Percentiles rank a stretch among this genome's conserved stretches.
phyloP scores from a whole-genome alignment of 2,113 vertebrate species.

The Xyrauchen texanus region DNA sequence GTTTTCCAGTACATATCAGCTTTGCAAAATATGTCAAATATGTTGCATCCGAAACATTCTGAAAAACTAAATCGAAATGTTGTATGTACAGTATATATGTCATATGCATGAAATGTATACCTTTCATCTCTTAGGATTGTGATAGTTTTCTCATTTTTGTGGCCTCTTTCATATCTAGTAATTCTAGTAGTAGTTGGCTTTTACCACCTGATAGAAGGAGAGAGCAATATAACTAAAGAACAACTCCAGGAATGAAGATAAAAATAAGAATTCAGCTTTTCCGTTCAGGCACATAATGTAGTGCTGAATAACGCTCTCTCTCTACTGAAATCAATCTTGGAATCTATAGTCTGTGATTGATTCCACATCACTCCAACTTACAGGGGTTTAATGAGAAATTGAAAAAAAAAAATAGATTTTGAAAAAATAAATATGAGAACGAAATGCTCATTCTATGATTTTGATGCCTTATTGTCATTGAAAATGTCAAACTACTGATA shows the following conservation, averaged over 20 bases:
- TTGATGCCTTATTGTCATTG: too few species aligned
- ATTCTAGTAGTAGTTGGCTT: too few species aligned
- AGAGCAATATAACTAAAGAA: slow-evolving; percentile 57
- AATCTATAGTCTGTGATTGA: slow-evolving; percentile 76
- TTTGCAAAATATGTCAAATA: too few species aligned
- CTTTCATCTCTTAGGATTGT: slow-evolving; percentile 58
- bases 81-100: too few species aligned
- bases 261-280: slow-evolving; percentile 79
- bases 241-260: slow-evolving; percentile 70
- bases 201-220: slow-evolving; percentile 26
- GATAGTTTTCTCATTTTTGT: neutral
- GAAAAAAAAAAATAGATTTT: slow-evolving; percentile 56
- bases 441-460: too few species aligned
- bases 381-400: slow-evolving; percentile 70
- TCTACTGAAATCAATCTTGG: slow-evolving; percentile 76
- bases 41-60: too few species aligned
- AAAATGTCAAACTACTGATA: too few species aligned
- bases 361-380: slow-evolving; percentile 72
- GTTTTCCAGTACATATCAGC: neutral
- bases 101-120: slow-evolving; percentile 46
- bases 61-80: too few species aligned
- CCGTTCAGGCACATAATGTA: slow-evolving; percentile 73
- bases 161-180: slow-evolving; percentile 11
- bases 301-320: slow-evolving; percentile 72
- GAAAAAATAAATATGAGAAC: neutral